Evolutionary conservation across 2,888 invertebrate genomes (phyloP).

Genomic region (Sycophila texana): DNA sequence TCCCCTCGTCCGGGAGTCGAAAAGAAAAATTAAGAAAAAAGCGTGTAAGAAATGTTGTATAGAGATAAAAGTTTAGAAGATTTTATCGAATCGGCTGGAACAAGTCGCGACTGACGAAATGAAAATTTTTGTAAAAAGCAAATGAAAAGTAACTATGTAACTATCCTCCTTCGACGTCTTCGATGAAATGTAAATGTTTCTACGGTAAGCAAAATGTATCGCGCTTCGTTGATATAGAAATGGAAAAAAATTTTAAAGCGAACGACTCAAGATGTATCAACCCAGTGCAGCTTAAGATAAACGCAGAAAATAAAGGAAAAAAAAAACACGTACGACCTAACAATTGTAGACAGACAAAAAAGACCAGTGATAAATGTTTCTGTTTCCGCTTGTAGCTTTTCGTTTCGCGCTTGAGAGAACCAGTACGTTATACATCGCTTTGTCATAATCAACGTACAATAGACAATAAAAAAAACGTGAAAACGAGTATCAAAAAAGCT

Average conservation of each 20-base stretch:
- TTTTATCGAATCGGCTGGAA: conserved; percentile 51
- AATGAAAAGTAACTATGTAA: conserved; percentile 3
- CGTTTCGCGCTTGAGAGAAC: conserved; percentile 44
- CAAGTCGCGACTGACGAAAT: conserved; percentile 50
- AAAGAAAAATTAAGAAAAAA: conserved; percentile 42
- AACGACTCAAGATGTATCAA: background rate
- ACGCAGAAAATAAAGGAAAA: conserved; percentile 1
- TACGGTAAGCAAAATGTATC: conserved; percentile 37
- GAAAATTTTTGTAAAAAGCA: conserved; percentile 44
- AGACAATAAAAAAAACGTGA: conserved; percentile 67
- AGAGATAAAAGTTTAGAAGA: conserved; percentile 48
- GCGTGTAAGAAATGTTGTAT: conserved; percentile 55
- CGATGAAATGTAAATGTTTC: conserved; percentile 41
- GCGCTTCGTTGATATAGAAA: conserved; percentile 32
- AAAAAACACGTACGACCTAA: conserved; percentile 43
- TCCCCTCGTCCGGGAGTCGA: conserved; percentile 23
- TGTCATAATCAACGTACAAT: conserved; percentile 62
- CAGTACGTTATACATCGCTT: conserved; percentile 50
- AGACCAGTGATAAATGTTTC: conserved; percentile 49
- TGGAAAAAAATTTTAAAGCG: conserved; percentile 6
- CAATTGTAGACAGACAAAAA: conserved; percentile 28
- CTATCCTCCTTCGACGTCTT: conserved; percentile 45
- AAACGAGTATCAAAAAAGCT: conserved; percentile 64
- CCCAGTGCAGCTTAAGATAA: conserved; percentile 48
- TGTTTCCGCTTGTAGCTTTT: conserved; percentile 44